Evolutionary conservation across 1,140 invertebrate species (phyloP).

Genomic region (Globodera rostochiensis): DNA sequence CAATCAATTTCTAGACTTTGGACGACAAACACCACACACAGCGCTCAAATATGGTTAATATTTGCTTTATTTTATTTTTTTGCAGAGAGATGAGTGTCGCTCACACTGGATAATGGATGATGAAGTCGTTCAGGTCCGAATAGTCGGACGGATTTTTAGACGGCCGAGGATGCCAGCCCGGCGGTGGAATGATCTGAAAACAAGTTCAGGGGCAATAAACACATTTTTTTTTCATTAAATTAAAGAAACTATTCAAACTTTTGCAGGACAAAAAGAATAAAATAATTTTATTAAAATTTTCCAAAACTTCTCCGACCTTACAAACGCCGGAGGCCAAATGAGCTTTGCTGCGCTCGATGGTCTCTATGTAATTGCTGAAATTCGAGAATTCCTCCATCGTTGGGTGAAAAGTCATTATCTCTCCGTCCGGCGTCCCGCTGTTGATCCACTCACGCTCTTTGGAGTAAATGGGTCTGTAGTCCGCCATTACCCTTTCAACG

Average conservation of each 20-base stretch:
- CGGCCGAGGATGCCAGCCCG: constrained; percentile 55
- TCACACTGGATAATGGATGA: constrained; percentile 49
- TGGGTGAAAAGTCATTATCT: constrained; percentile 58
- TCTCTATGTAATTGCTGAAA: constrained; percentile 48
- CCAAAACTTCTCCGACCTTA: constrained; percentile 43
- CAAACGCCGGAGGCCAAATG: constrained; percentile 55
- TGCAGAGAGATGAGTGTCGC: background rate
- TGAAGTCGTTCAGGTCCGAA: constrained; percentile 52
- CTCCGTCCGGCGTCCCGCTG: constrained; percentile 47
- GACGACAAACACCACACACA: too few relatives aligned
- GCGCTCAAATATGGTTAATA: too few relatives aligned
- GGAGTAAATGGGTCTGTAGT: constrained; percentile 23
- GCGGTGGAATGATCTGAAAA: constrained; percentile 57
- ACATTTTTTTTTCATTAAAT: background rate
- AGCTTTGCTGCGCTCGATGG: constrained; percentile 53
- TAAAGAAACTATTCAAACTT: constrained; percentile 23
- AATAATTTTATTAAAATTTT: background rate
- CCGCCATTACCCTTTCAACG: background rate
- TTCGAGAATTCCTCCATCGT: constrained; percentile 56
- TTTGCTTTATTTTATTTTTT: constrained; percentile 10
- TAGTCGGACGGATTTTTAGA: constrained; percentile 34
- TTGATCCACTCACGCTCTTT: constrained; percentile 51
- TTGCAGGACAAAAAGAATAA: constrained; percentile 1
- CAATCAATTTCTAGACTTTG: too few relatives aligned
- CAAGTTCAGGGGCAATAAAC: constrained; percentile 7